phyloP scores from a whole-genome alignment of 2,888 invertebrate species.

The Tetanocera ferruginea region DNA sequence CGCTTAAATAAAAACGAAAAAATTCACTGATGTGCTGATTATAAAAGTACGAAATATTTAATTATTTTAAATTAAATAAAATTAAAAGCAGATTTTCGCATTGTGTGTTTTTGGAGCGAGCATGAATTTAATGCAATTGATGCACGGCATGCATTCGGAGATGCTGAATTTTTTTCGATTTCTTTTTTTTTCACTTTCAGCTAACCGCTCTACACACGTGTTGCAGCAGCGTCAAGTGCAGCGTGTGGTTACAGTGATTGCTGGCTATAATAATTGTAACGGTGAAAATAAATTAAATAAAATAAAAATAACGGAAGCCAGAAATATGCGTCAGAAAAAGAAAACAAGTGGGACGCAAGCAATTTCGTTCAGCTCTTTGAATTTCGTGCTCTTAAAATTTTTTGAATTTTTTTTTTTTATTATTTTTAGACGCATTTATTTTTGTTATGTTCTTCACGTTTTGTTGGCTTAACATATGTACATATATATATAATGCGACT shows the following conservation, averaged over 20 bases:
- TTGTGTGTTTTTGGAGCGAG: background rate
- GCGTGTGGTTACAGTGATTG: background rate
- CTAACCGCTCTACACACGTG: background rate
- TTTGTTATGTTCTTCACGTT: too few relatives aligned
- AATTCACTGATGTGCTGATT: background rate
- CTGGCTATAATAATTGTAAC: too few relatives aligned
- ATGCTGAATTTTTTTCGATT: too few relatives aligned
- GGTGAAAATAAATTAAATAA: too few relatives aligned
- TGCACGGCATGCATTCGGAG: background rate
- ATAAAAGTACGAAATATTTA: background rate
- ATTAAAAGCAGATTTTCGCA: background rate
- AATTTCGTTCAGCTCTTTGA: too few relatives aligned
- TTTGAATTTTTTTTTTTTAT: conserved; percentile 5
- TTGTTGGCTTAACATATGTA: too few relatives aligned
- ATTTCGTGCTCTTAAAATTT: background rate
- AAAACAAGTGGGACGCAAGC: too few relatives aligned
- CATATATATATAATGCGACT: too few relatives aligned
- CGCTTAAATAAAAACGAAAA: background rate
- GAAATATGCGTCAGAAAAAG: too few relatives aligned
- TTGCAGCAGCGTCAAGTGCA: background rate
- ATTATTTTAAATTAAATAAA: background rate
- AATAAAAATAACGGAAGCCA: too few relatives aligned
- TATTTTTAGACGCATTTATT: too few relatives aligned
- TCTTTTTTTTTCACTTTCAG: background rate
- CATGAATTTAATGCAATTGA: background rate